Conservation (phyloP, 2,113 vertebrate genomes). For the Chloropsis cyanopogon region DNA sequence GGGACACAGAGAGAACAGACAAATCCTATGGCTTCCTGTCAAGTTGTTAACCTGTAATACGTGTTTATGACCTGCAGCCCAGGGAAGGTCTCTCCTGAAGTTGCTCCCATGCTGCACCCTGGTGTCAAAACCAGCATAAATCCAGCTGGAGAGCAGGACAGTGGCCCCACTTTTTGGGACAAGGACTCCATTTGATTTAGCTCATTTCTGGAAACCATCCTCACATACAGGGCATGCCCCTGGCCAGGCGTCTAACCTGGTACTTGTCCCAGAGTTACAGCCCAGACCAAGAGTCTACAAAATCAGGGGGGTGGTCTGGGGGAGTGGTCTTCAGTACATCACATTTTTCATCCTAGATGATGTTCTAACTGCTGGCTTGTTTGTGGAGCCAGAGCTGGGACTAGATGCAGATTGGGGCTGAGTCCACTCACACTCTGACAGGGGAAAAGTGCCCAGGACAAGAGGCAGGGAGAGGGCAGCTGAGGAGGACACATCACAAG, state of each 20-base stretch:
- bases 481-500: neutral
- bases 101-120: neutral
- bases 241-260: neutral
- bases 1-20: neutral
- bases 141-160: neutral
- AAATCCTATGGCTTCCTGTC: neutral
- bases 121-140: neutral
- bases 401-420: neutral
- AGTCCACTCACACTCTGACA: neutral
- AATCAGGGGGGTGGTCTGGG: neutral
- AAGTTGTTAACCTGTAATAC: neutral
- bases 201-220: neutral
- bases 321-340: too few species aligned
- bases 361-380: neutral
- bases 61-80: neutral
- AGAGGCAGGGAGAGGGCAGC: neutral
- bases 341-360: neutral
- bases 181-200: neutral
- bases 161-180: neutral
- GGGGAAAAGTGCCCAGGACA: neutral
- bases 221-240: neutral
- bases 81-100: neutral
- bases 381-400: neutral
- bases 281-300: neutral
- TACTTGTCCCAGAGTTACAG: neutral